Percentiles rank a stretch among this genome's conserved stretches.
phyloP scores from a whole-genome alignment of 37 sponge, comb jelly and placozoan genomes.

The Chondrilla cf. caribensis region DNA sequence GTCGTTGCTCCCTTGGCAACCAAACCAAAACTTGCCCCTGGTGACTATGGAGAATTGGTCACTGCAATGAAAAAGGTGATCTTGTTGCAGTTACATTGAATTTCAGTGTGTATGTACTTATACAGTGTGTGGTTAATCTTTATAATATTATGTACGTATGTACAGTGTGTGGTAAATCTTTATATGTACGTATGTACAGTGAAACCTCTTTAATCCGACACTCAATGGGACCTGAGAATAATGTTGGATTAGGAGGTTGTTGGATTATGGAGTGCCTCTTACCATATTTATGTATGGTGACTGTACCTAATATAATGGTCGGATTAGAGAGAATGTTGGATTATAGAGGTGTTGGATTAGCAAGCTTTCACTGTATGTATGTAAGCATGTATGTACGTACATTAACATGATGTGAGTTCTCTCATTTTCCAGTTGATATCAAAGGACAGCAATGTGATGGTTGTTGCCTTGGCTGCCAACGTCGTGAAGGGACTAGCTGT shows the following conservation, averaged over 20 bases:
- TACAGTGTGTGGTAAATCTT: too few species aligned
- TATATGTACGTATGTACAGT: background rate
- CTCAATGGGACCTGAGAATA: too few species aligned
- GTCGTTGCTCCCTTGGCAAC: conserved; percentile 57
- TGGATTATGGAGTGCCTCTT: too few species aligned
- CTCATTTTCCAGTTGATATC: conserved; percentile 64
- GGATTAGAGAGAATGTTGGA: too few species aligned
- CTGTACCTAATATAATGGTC: too few species aligned
- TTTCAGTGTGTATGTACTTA: background rate
- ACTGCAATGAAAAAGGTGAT: conserved; percentile 69
- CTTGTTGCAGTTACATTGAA: background rate
- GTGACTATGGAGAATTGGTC: conserved; percentile 76
- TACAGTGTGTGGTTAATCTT: background rate
- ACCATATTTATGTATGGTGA: too few species aligned
- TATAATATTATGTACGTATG: background rate
- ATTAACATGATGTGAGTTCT: background rate
- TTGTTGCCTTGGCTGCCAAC: conserved; percentile 84
- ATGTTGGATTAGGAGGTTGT: too few species aligned
- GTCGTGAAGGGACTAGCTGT: conserved; percentile 81
- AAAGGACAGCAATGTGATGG: conserved; percentile 92
- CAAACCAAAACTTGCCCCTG: conserved; percentile 68
- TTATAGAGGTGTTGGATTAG: background rate
- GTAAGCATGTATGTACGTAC: background rate
- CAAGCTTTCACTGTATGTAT: background rate
- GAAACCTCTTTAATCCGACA: too few species aligned